These are phyloP conservation scores for Trachymyrmex cornetzi DNA, from an alignment of 1,140 invertebrate species.

Conservation along the genomic window DNA sequence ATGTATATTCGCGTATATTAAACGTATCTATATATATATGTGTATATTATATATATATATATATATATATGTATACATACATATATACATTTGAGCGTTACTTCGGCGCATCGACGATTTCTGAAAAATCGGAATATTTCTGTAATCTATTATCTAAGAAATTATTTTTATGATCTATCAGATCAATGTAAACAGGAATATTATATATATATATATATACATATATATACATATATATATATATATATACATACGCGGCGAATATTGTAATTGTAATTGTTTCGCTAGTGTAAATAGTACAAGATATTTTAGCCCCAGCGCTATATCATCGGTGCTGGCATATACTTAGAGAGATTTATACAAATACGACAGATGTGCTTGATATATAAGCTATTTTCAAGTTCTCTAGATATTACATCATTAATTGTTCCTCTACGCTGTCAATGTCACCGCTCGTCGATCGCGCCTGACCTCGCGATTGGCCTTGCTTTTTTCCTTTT, in stretches of 20 bases:
- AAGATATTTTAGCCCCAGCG: constrained; percentile 54
- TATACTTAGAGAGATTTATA: constrained; percentile 60
- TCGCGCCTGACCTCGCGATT: constrained; percentile 2
- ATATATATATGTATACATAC: not conserved
- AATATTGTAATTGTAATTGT: constrained; percentile 57
- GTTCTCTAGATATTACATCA: constrained; percentile 26
- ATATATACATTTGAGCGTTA: constrained; percentile 10
- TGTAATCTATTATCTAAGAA: constrained; percentile 65
- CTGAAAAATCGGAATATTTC: not conserved
- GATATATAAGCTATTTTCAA: constrained; percentile 69
- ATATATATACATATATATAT: constrained; percentile 17
- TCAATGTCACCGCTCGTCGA: constrained; percentile 13
- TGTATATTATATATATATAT: not conserved
- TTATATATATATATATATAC: constrained; percentile 37
- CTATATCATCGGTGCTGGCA: constrained; percentile 61
- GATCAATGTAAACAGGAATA: constrained; percentile 49
- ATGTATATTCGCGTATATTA: not conserved
- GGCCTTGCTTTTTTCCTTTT: constrained; percentile 21
- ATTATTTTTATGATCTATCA: constrained; percentile 75
- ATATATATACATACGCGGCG: constrained; percentile 13
- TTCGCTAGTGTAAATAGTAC: constrained; percentile 79
- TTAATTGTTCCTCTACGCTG: constrained; percentile 9
- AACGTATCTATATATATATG: not conserved
- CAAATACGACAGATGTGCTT: constrained; percentile 35
- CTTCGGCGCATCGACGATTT: constrained; percentile 19